phyloP scores from a whole-genome alignment of 2,888 invertebrate species.

The Melanchra persicariae region DNA sequence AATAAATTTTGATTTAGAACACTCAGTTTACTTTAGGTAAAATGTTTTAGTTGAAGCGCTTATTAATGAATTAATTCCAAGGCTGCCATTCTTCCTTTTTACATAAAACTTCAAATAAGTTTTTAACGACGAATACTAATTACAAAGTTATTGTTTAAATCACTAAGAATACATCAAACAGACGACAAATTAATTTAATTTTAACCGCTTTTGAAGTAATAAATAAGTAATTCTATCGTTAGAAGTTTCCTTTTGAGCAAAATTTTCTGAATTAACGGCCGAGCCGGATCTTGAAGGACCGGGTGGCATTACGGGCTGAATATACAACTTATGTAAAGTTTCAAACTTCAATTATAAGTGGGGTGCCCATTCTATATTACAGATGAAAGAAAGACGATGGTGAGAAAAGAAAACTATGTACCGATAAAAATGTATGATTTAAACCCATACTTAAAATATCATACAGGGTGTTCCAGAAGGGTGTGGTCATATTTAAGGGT shows the following conservation, averaged over 20 bases:
- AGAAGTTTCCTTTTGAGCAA: conserved; percentile 71
- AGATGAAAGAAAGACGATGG: background rate
- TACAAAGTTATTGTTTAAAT: conserved; percentile 53
- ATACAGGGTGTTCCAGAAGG: too few species aligned
- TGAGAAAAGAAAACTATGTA: background rate
- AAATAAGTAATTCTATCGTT: conserved; percentile 79
- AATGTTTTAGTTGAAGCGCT: background rate
- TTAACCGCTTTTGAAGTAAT: conserved; percentile 72
- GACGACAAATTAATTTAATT: conserved; percentile 70
- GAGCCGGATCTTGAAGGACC: conserved; percentile 24
- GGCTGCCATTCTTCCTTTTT: conserved; percentile 1
- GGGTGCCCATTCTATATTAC: conserved; percentile 58
- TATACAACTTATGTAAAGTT: conserved; percentile 63
- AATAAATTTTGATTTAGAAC: too few species aligned
- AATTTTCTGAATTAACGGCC: conserved; percentile 72
- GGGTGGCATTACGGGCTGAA: conserved; percentile 20
- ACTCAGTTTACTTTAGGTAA: background rate
- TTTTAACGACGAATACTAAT: conserved; percentile 40
- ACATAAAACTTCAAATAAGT: conserved; percentile 27
- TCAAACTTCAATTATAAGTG: conserved; percentile 77
- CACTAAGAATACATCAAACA: conserved; percentile 64
- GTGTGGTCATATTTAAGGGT: too few species aligned
- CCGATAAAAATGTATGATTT: background rate
- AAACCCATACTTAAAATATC: background rate
- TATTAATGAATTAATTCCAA: conserved; percentile 14